A percentile compares a stretch with the other conserved stretches of the same genome.
These are phyloP conservation scores for Tiliacea citrago DNA, from an alignment of 2,888 invertebrate species.

Conservation along the genomic window DNA sequence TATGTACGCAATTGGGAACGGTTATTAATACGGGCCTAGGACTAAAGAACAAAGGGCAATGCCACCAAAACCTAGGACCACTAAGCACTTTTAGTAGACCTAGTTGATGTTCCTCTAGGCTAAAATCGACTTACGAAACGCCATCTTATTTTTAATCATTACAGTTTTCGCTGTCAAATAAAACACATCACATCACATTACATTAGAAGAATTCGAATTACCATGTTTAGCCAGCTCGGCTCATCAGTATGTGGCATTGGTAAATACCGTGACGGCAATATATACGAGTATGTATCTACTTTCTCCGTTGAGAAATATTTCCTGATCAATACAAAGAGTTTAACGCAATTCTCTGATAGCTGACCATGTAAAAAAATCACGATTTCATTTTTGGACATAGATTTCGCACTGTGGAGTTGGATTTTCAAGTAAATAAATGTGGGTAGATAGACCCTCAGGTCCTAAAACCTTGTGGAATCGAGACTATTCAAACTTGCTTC, in stretches of 20 bases:
- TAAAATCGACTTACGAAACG: neutral
- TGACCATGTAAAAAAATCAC: neutral
- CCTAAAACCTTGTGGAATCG: neutral
- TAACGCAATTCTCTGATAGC: slow-evolving; percentile 20
- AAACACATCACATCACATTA: slow-evolving; percentile 17
- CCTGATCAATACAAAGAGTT: slow-evolving; percentile 43
- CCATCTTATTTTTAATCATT: neutral
- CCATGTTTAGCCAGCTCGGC: slow-evolving; percentile 45
- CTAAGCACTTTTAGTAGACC: neutral
- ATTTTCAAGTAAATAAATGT: neutral
- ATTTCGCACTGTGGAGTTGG: neutral
- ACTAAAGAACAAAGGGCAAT: neutral
- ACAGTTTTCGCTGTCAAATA: slow-evolving; percentile 18
- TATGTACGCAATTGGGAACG: no score
- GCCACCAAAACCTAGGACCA: neutral
- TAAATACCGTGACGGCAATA: slow-evolving; percentile 52
- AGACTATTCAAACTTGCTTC: neutral
- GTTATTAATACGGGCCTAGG: no score
- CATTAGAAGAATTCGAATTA: slow-evolving; percentile 57
- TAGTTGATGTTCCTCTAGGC: neutral
- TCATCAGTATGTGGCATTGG: slow-evolving; percentile 53
- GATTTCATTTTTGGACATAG: neutral
- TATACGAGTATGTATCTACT: slow-evolving; percentile 43
- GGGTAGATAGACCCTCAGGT: neutral
- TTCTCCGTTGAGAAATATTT: slow-evolving; percentile 59